These are phyloP conservation scores for Scartelaos histophorus DNA, from an alignment of 2,113 vertebrate genomes.

Conservation along the genomic window DNA sequence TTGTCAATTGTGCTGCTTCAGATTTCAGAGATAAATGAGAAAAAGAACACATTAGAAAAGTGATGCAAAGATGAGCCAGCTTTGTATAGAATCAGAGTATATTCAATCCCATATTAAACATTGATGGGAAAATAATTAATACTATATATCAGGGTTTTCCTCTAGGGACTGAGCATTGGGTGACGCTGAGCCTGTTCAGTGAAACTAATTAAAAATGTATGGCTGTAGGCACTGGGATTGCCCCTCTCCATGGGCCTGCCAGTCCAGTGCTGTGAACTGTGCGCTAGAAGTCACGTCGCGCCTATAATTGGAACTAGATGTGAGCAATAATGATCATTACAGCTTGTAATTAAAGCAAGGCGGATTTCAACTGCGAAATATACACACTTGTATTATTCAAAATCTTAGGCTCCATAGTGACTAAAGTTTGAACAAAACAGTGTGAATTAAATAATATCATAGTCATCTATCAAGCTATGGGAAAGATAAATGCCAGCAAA, in stretches of 20 bases:
- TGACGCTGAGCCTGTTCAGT: slow-evolving; percentile 23
- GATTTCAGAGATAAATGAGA: not conserved
- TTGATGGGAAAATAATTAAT: slow-evolving; percentile 39
- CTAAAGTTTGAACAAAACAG: slow-evolving; percentile 16
- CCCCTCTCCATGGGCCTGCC: slow-evolving; percentile 31
- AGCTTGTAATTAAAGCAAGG: slow-evolving; percentile 1
- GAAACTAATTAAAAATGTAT: slow-evolving; percentile 41
- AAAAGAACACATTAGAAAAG: not conserved
- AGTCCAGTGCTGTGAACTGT: slow-evolving; percentile 1
- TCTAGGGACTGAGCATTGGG: slow-evolving; percentile 21
- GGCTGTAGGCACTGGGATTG: slow-evolving; percentile 12
- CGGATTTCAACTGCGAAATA: slow-evolving; percentile 1
- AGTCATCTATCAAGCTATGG: slow-evolving; percentile 32
- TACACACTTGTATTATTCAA: not conserved
- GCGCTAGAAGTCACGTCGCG: not conserved
- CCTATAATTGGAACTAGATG: not conserved
- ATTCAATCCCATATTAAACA: slow-evolving; percentile 42
- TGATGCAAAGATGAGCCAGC: slow-evolving; percentile 17
- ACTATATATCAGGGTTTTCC: slow-evolving; percentile 31
- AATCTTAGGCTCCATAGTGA: not conserved
- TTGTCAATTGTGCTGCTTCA: not conserved
- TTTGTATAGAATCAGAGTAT: slow-evolving; percentile 31
- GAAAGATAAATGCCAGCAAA: slow-evolving; percentile 14
- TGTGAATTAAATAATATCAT: slow-evolving; percentile 23
- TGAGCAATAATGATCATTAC: slow-evolving; percentile 11